Evolutionary conservation across 2,113 vertebrate species (phyloP), one percentile per base, ranked within the genome.

Genomic region (Nothoprocta perdicaria): DNA sequence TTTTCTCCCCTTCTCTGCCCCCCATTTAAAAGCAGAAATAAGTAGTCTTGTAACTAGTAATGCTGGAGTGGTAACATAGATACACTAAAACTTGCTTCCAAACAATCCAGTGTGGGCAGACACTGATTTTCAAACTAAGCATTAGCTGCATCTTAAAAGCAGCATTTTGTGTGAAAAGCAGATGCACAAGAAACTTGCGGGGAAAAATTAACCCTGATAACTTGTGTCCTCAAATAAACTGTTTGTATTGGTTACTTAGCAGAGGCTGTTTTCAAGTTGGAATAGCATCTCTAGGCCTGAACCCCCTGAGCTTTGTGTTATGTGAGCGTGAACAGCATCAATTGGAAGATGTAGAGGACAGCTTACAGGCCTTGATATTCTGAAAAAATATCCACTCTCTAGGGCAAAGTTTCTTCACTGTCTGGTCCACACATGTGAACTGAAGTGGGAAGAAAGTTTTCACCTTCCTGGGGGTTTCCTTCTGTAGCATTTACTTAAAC

Each of bases 1-100:
- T 71, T 4, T 57, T 84, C 10, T 31, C 48, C 2, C 5, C 1
- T 1, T 8, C 1, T 1, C 7, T 18, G 16, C 17, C 46, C 45
- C 7, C 11, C 23, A 38, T 33, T 58, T 77, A 40, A 35, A 82
- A 84, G 41, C 57, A 13, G 53, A 58, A 84, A 46, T 38, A 1
- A 68, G 15, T 66, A 46, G 31, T 46, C 15, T 19, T 72, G 2
- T 18, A 2, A 73, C 15, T 27, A 43, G 11, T 41, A 80, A 57
- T 76, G 75, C 14, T 58, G 77, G 14, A 61, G 11, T 4, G 79
- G 16, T 61, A 26, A 43, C 57, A 11, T 57, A 40, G 12, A 57
- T 57, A 29, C 63, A 48, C 41, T 86, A 1, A 46, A 73, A 43
- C 26, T 40, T 88, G 19, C 13, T 78, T 53, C 31, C 66, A 55